Conservation (phyloP, 2,888 invertebrate species). For the Nephrotoma guestfalica region DNA sequence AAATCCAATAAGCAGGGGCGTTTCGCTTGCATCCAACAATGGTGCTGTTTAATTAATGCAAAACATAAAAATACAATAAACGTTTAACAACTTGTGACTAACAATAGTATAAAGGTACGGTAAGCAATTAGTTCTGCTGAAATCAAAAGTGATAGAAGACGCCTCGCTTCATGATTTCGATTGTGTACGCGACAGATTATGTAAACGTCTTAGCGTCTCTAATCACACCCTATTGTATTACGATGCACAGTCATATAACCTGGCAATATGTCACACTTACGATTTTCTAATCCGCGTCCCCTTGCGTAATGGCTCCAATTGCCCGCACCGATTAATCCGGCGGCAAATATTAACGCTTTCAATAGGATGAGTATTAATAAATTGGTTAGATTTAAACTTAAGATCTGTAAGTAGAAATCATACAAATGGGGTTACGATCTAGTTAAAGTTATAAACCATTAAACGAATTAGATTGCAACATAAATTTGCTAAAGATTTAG, state of each 20-base stretch:
- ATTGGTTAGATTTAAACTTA: conserved; percentile 72
- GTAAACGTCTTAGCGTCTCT: background rate
- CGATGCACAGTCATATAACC: background rate
- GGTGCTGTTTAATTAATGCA: conserved; percentile 6
- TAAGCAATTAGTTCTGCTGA: background rate
- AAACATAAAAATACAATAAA: background rate
- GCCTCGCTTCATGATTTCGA: background rate
- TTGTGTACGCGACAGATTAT: background rate
- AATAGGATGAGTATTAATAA: conserved; percentile 62
- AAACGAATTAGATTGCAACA: background rate
- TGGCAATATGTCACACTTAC: background rate
- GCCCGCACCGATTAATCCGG: conserved; percentile 60
- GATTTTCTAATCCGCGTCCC: conserved; percentile 43
- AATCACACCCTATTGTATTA: background rate
- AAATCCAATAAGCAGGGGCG: conserved; percentile 32
- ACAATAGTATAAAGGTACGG: background rate
- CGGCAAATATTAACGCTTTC: conserved; percentile 69
- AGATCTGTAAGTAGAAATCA: conserved; percentile 36
- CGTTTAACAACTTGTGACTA: background rate
- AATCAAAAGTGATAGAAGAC: background rate
- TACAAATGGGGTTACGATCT: background rate
- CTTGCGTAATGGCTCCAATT: conserved; percentile 43
- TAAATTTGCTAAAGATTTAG: background rate
- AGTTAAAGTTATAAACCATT: background rate
- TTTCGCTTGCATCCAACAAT: conserved; percentile 51